These are phyloP conservation scores for Monochamus saltuarius DNA, from an alignment of 1,140 invertebrate species.

Conservation along the genomic window DNA sequence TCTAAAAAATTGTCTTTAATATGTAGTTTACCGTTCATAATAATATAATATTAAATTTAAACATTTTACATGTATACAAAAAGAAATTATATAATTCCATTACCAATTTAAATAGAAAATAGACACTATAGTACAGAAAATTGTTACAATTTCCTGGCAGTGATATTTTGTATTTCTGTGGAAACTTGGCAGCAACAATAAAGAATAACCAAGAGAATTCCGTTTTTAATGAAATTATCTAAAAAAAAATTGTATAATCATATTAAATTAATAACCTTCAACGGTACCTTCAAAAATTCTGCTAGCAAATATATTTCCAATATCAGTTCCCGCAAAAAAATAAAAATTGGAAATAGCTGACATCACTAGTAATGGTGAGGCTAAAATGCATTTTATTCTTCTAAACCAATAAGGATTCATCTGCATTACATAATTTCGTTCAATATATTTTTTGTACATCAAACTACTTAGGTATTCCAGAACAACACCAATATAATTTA, in stretches of 20 bases:
- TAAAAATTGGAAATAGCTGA: slow-evolving; percentile 84
- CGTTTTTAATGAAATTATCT: slow-evolving; percentile 29
- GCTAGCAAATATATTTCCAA: slow-evolving; percentile 66
- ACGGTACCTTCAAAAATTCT: slow-evolving; percentile 45
- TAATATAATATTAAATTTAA: too few relatives aligned
- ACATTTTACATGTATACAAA: too few relatives aligned
- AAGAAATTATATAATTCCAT: too few relatives aligned
- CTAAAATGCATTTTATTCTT: slow-evolving; percentile 66
- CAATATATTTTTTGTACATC: slow-evolving; percentile 18
- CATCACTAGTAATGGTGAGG: slow-evolving; percentile 70
- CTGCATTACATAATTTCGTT: slow-evolving; percentile 52
- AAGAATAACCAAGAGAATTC: slow-evolving; percentile 32
- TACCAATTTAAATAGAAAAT: too few relatives aligned
- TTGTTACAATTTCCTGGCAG: slow-evolving; percentile 17
- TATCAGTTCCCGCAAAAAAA: slow-evolving; percentile 74
- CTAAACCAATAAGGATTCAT: slow-evolving; percentile 51
- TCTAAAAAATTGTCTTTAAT: too few relatives aligned
- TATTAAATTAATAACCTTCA: neutral
- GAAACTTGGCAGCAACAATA: slow-evolving; percentile 45
- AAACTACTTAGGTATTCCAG: slow-evolving; percentile 59
- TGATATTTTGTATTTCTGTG: slow-evolving; percentile 27
- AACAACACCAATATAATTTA: slow-evolving; percentile 78
- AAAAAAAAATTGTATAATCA: slow-evolving; percentile 25
- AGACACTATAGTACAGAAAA: too few relatives aligned
- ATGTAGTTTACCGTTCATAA: too few relatives aligned